phyloP scores from a whole-genome alignment of 1,140 invertebrate genomes.

The Gonatopus flavifemur region DNA sequence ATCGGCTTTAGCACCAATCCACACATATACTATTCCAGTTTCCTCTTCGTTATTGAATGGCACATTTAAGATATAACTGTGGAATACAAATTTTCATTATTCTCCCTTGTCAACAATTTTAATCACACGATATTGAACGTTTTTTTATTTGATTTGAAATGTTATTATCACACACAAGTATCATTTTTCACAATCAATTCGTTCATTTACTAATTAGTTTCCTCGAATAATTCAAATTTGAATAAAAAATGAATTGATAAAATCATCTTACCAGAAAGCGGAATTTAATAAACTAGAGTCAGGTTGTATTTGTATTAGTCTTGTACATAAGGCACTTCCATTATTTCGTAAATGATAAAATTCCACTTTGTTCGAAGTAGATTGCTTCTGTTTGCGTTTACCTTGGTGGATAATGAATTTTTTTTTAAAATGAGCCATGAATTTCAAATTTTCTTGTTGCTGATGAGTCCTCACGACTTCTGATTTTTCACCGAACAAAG shows the following conservation, averaged over 20 bases:
- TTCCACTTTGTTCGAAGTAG: slow-evolving; percentile 72
- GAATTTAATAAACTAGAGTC: slow-evolving; percentile 81
- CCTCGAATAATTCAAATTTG: slow-evolving; percentile 91
- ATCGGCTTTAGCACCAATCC: slow-evolving; percentile 91
- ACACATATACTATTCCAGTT: slow-evolving; percentile 95
- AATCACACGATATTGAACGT: no score
- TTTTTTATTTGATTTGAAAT: no score
- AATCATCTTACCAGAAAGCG: slow-evolving; percentile 72
- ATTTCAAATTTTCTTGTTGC: slow-evolving; percentile 98
- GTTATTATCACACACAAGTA: no score
- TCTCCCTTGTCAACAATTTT: no score
- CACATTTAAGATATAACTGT: slow-evolving; percentile 93
- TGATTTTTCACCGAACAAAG: slow-evolving; percentile 90
- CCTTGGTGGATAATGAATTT: slow-evolving; percentile 94
- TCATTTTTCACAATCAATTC: no score
- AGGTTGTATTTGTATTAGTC: slow-evolving; percentile 87
- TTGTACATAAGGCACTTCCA: slow-evolving; percentile 89
- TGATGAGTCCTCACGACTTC: slow-evolving; percentile 97
- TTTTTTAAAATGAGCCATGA: slow-evolving; percentile 95
- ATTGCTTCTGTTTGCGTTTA: slow-evolving; percentile 69
- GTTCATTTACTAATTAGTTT: no score
- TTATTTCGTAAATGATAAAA: slow-evolving; percentile 96
- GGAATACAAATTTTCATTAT: no score
- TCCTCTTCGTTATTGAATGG: slow-evolving; percentile 89
- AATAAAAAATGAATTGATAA: slow-evolving; percentile 57